Percentiles rank a stretch among this genome's conserved stretches.
Conservation (phyloP, 2,888 invertebrate species). For the Atrina japonica region DNA sequence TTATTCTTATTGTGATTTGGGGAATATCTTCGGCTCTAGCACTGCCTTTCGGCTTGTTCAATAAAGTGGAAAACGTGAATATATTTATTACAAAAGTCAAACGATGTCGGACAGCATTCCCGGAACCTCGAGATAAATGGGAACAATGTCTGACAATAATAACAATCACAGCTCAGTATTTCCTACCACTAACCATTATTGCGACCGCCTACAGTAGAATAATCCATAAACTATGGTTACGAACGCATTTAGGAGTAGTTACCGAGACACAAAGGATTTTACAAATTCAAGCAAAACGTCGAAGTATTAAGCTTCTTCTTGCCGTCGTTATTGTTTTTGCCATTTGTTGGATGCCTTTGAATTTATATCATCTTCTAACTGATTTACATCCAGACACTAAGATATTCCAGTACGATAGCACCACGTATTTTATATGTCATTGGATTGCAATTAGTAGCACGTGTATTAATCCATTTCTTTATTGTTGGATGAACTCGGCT, state of each 20-base stretch:
- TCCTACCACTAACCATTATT: slow-evolving; percentile 80
- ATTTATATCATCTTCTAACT: slow-evolving; percentile 80
- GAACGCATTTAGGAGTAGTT: slow-evolving; percentile 78
- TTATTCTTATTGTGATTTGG: slow-evolving; percentile 80
- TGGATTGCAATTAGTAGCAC: slow-evolving; percentile 82
- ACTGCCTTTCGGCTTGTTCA: slow-evolving; percentile 80
- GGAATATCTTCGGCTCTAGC: slow-evolving; percentile 74
- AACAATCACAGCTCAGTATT: slow-evolving; percentile 80
- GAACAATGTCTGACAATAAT: slow-evolving; percentile 79
- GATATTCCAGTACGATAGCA: slow-evolving; percentile 77
- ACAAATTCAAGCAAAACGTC: slow-evolving; percentile 79
- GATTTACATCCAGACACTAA: slow-evolving; percentile 75
- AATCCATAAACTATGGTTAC: slow-evolving; percentile 76
- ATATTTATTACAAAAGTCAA: slow-evolving; percentile 53
- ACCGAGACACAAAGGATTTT: slow-evolving; percentile 79
- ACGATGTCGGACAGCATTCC: slow-evolving; percentile 78
- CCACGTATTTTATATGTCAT: slow-evolving; percentile 80
- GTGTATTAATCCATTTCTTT: slow-evolving; percentile 82
- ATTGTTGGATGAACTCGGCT: slow-evolving; percentile 82
- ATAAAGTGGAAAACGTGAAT: slow-evolving; percentile 61
- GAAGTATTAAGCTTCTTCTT: slow-evolving; percentile 81
- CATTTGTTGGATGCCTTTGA: slow-evolving; percentile 82
- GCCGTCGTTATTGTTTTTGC: slow-evolving; percentile 81
- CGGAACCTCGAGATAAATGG: slow-evolving; percentile 66
- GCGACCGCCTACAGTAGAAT: slow-evolving; percentile 80